A percentile compares a stretch with the other conserved stretches of the same genome.
phyloP scores from a whole-genome alignment of 2,113 vertebrate genomes.

The Phalacrocorax aristotelis region DNA sequence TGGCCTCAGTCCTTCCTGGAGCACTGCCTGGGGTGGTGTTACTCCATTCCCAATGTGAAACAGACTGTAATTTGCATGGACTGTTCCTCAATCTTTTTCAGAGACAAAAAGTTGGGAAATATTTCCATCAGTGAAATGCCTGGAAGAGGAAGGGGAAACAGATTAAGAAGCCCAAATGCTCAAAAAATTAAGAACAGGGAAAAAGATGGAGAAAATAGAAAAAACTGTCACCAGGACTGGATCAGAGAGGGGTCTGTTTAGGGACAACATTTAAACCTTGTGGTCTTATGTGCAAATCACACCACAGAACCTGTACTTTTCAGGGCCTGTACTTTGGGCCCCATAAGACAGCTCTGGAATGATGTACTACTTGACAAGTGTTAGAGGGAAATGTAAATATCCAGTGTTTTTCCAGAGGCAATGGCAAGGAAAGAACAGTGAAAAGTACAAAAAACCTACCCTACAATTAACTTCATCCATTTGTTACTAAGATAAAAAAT shows the following conservation, averaged over 20 bases:
- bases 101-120: not conserved
- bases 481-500: not conserved
- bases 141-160: not conserved
- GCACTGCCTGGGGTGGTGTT: not conserved
- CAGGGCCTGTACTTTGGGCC: not conserved
- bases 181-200: not conserved
- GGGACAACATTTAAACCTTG: not conserved
- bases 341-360: not conserved
- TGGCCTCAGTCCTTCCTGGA: not conserved
- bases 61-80: not conserved
- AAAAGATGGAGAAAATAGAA: not conserved
- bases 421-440: not conserved
- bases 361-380: not conserved
- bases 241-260: not conserved
- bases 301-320: not conserved
- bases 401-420: not conserved
- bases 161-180: not conserved
- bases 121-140: not conserved
- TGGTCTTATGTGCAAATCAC: not conserved
- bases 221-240: not conserved
- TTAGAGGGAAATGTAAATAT: not conserved
- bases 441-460: accelerated
- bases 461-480: not conserved
- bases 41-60: not conserved
- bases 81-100: not conserved